A percentile compares a stretch with the other conserved stretches of the same genome.
phyloP scores from a whole-genome alignment of 2,888 invertebrate genomes.

The Amblyjoppa fuscipennis region DNA sequence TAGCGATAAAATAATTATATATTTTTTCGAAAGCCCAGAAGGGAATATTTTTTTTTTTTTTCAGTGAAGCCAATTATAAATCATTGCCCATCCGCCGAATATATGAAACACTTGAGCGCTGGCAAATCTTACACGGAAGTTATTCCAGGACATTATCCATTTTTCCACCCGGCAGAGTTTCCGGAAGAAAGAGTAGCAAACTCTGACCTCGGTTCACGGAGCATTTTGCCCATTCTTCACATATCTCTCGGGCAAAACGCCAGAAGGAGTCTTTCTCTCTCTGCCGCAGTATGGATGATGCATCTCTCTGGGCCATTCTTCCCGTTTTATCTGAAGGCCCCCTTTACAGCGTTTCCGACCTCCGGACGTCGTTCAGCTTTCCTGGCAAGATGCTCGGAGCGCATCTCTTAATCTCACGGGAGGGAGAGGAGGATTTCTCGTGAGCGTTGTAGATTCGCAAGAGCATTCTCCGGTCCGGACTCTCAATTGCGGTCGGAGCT shows the following conservation, averaged over 20 bases:
- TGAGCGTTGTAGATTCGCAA: constrained; percentile 24
- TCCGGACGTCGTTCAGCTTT: background rate
- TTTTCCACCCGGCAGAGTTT: constrained; percentile 16
- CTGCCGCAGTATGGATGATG: constrained; percentile 15
- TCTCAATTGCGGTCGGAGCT: constrained; percentile 41
- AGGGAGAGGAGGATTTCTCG: constrained; percentile 34
- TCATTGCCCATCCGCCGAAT: background rate
- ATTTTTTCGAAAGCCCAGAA: background rate
- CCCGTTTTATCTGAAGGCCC: constrained; percentile 24
- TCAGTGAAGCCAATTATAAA: background rate
- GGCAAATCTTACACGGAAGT: constrained; percentile 8
- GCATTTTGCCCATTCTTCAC: constrained; percentile 7
- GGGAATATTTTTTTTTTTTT: background rate
- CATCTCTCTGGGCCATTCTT: constrained; percentile 40
- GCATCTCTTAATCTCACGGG: constrained; percentile 56
- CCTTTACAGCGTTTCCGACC: constrained; percentile 14
- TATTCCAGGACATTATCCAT: background rate
- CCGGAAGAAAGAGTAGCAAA: constrained; percentile 23
- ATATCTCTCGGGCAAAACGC: constrained; percentile 43
- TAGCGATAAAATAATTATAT: background rate
- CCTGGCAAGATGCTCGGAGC: constrained; percentile 10
- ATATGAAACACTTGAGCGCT: background rate
- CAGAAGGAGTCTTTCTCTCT: constrained; percentile 13
- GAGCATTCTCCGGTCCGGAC: constrained; percentile 51
- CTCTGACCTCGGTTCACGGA: constrained; percentile 31